phyloP scores from a whole-genome alignment of 2,113 vertebrate species.

The Philantomba maxwellii region DNA sequence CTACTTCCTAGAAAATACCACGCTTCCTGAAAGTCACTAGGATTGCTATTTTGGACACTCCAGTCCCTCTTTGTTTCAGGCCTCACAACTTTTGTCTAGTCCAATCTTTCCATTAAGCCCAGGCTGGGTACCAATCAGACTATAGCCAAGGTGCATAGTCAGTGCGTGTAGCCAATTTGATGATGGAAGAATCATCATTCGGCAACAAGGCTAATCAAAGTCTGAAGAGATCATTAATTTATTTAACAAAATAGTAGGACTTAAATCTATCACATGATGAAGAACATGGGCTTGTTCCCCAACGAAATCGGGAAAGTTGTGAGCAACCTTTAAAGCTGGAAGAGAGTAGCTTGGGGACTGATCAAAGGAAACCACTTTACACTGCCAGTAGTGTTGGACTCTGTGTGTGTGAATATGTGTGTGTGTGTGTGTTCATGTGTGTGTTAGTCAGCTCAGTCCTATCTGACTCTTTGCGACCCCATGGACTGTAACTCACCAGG shows the following conservation, averaged over 20 bases:
- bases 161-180: neutral
- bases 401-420: neutral
- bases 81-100: neutral
- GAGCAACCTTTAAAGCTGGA: neutral
- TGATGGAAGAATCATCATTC: neutral
- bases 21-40: neutral
- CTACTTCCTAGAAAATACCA: neutral
- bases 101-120: neutral
- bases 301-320: neutral
- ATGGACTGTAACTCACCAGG: neutral
- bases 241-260: neutral
- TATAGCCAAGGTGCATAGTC: neutral
- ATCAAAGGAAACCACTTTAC: neutral
- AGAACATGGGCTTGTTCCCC: neutral
- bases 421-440: neutral
- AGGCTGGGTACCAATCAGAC: neutral
- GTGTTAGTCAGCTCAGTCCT: neutral
- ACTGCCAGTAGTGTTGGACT: neutral
- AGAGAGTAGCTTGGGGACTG: neutral
- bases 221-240: neutral
- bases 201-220: neutral
- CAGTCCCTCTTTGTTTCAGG: neutral
- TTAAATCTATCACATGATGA: neutral
- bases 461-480: neutral
- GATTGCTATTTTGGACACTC: neutral